Evolutionary conservation across 2,113 vertebrate genomes (phyloP), one percentile per base, ranked within the genome.

Genomic region (Podocnemis expansa): DNA sequence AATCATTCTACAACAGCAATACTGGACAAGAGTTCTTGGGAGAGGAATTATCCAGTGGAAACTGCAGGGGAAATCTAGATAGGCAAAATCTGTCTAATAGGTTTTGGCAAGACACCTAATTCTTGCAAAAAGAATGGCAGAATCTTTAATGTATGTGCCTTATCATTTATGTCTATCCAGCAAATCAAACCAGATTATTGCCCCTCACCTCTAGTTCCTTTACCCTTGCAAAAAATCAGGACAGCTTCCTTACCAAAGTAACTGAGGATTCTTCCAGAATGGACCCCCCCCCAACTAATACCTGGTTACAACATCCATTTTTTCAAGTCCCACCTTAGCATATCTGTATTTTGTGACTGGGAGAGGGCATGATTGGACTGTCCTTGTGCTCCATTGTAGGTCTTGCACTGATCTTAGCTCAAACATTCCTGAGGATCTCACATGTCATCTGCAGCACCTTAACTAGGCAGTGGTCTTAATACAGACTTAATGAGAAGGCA

Each of bases 381-480:
- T 21, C 10, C 21, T 10, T 73, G n/a, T 73, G 41, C 60, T 25
- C 52, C 24, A 1, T 43, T 25, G 25, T 41, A 89, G 58, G 27
- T 51, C 89, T 55, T 89, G 27, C 84, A 56, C n/a, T 22, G 58
- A 38, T 41, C 60, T 82, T 22, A 47, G 1, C 19, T 63, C 45
- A 93, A 41, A 16, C 76, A 92, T 76, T 22, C 29, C 13, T 75
- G 55, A 90, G 78, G 87, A 89, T 76, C 24, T 91, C 43, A 87
- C 2, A 4, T 54, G 86, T 43, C 9, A 90, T 80, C 78, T 55
- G 49, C 82, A 51, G 34, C 41, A 83, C 34, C n/a, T 16, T 76
- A 89, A 78, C 2, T 2, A 41, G n/a, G 78, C 80, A 90, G 34
- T 58, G 79, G 27, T 9, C 54, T 95, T 87, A 63, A 55, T 10